Base-by-base conservation (phyloP, 1,140 invertebrate genomes). In the Sycophaga agraensis region DNA sequence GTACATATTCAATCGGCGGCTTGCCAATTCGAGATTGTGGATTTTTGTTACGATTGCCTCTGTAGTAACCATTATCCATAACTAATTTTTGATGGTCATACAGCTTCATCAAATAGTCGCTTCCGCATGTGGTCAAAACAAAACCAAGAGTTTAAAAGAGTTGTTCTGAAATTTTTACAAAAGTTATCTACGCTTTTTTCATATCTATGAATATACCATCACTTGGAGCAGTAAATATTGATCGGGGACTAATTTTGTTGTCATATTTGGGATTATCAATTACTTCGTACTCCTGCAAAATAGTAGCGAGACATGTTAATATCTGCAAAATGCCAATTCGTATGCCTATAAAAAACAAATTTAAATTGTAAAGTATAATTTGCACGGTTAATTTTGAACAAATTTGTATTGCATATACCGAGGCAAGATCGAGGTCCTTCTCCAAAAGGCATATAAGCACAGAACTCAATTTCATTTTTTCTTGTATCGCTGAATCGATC, bases 251-350 rank as follows among this genome's bases (percentile, higher is more conserved):
- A 11, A 70, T 6, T n/a, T 43, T 37, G 7, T 51, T 31, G 12
- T 63, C 59, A 16, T 51, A 68, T 22, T 66, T 66, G 1, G 70
- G 55, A 59, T 81, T 79, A 0, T 78, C 3, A 9, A 75, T 69
- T 12, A 85, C 73, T 55, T 77, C 68, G 59, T 81, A 81, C 11
- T 74, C 65, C n/a, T 70, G 74, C 2, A 86, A 35, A 22, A 85
- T 72, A 11, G 76, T 73, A 0, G 78, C 73, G 7, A 86, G 39
- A 31, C 84, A 85, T 26, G 88, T 67, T 68, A 88, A 86, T 0
- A 84, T 79, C 71, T 89, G 85, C 37, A 90, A 65, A 4, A 83
- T 42, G 7, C 87, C 88, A 26, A 89, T 81, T 26, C 88, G 77
- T 70, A 80, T 72, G n/a, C 84, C 87, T 82, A 40, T 42, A 24